Evolutionary conservation across 1,140 invertebrate species (phyloP).

Genomic region (Drosophila willistoni): DNA sequence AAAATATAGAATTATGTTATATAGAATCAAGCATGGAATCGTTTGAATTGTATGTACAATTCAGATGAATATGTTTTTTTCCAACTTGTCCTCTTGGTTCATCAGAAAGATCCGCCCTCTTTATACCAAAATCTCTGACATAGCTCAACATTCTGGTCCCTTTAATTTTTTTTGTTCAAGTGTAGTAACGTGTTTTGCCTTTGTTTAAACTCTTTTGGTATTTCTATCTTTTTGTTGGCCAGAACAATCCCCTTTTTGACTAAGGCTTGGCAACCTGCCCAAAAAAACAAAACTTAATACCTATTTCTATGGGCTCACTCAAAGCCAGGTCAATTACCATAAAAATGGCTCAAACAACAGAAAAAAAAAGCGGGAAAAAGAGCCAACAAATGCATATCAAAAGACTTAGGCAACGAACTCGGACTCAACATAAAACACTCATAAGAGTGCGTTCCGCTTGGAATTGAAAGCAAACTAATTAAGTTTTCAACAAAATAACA

Average conservation of each 20-base stretch:
- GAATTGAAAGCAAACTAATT: constrained; percentile 60
- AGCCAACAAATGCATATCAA: constrained; percentile 23
- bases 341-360: constrained; percentile 20
- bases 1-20: no score
- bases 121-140: no score
- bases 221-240: neutral
- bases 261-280: constrained; percentile 43
- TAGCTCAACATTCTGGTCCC: neutral
- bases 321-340: constrained; percentile 37
- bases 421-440: constrained; percentile 11
- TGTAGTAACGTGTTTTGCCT: neutral
- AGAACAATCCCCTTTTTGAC: constrained; percentile 50
- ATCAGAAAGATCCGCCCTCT: no score
- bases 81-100: no score
- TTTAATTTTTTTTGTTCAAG: neutral
- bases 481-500: constrained; percentile 49
- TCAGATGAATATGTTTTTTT: no score
- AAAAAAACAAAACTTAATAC: constrained; percentile 11
- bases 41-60: no score
- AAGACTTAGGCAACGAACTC: constrained; percentile 53
- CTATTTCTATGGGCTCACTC: constrained; percentile 1
- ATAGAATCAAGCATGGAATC: no score
- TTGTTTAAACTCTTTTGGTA: neutral
- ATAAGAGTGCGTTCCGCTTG: constrained; percentile 33
- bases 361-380: neutral